Evolutionary conservation across 2,113 vertebrate genomes (phyloP).

Genomic region (Marmota flaviventris): DNA sequence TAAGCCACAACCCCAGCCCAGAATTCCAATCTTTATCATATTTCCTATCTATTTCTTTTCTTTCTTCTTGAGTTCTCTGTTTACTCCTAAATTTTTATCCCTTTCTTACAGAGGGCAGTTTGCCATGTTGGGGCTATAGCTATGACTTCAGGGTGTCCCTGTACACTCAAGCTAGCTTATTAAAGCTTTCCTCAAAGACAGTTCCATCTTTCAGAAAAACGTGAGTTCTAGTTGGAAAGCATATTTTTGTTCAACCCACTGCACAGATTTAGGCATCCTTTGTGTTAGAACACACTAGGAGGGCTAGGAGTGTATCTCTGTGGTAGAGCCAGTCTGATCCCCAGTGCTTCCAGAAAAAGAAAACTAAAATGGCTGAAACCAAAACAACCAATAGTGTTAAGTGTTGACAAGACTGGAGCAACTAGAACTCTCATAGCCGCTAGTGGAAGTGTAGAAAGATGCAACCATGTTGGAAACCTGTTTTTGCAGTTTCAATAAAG

Average conservation of each 20-base stretch:
- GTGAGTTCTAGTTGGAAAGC: neutral
- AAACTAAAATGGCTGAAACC: conserved; percentile 13
- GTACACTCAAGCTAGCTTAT: neutral
- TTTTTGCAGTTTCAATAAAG: conserved; percentile 14
- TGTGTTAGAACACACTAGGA: conserved; percentile 21
- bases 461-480: conserved; percentile 27
- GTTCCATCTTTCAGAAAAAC: conserved; percentile 54
- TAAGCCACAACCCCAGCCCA: neutral
- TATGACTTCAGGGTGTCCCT: neutral
- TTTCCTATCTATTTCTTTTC: neutral
- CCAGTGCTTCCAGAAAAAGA: neutral
- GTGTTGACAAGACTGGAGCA: neutral
- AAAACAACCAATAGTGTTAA: neutral
- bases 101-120: neutral
- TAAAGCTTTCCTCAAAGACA: conserved; percentile 39
- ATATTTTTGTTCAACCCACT: neutral
- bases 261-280: conserved; percentile 40
- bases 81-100: neutral
- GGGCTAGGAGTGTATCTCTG: neutral
- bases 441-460: neutral
- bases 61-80: neutral
- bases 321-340: neutral
- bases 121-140: neutral
- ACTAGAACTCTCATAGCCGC: neutral
- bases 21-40: neutral